phyloP scores from a whole-genome alignment of 2,797 vertebrate genomes.

The Clarias fuscus region DNA sequence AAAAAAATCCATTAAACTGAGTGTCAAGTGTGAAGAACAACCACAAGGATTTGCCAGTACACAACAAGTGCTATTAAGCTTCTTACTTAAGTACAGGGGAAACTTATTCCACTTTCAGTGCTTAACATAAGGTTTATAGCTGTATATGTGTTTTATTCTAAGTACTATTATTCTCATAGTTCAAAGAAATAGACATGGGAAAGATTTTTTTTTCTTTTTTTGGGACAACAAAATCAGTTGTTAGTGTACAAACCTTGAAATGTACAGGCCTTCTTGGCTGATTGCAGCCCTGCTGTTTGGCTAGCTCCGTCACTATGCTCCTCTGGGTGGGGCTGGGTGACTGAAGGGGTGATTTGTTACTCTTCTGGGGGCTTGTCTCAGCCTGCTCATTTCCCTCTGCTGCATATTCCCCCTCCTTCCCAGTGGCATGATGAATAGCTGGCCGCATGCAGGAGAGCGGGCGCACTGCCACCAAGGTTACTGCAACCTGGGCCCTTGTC shows the following conservation, averaged over 20 bases:
- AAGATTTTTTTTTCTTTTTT: not conserved
- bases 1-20: slow-evolving; percentile 68
- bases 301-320: slow-evolving; percentile 41
- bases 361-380: slow-evolving; percentile 75
- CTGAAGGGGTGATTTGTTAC: slow-evolving; percentile 75
- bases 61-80: slow-evolving; percentile 6
- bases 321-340: slow-evolving; percentile 63
- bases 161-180: not conserved
- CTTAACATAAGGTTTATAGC: not conserved
- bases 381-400: slow-evolving; percentile 71
- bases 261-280: slow-evolving; percentile 36
- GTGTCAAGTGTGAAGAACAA: slow-evolving; percentile 34
- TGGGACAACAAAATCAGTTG: not conserved
- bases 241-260: slow-evolving; percentile 2
- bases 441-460: slow-evolving; percentile 72
- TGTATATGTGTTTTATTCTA: not conserved
- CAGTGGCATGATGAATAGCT: slow-evolving; percentile 77
- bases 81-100: not conserved
- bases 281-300: slow-evolving; percentile 36
- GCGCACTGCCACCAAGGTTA: slow-evolving; percentile 79
- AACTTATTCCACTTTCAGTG: not conserved
- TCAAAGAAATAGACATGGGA: not conserved
- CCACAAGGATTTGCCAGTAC: slow-evolving; percentile 1
- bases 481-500: slow-evolving; percentile 71
- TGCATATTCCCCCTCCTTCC: slow-evolving; percentile 66